Evolutionary conservation across 2,113 vertebrate species (phyloP), one percentile per base, ranked within the genome.

Genomic region (Donacobius atricapilla): DNA sequence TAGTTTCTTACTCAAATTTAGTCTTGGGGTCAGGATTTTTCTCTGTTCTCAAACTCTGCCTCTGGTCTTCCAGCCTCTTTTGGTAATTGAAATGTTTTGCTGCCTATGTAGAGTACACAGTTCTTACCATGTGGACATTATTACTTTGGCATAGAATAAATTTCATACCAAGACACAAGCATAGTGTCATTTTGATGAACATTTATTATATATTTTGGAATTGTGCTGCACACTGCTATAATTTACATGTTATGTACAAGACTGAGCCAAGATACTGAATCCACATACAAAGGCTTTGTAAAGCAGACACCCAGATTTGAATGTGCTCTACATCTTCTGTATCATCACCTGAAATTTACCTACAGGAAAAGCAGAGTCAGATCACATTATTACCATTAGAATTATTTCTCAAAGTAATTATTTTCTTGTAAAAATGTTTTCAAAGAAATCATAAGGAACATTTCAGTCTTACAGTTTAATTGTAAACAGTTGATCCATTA

Each of bases 311-410:
- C 15, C 56, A 63, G 45, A 95, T 94, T 68, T 87, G 63, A 92
- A 83, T 35, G 54, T 88, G 35, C 77, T 93, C 95, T 99, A 99
- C 78, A 98, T 97, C 97, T 99, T 99, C 98, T 99, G 99, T 97
- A 99, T 99, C 99, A 99, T 99, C 94, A 99, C 99, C 96, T 99
- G 99, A 97, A 99, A 99, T 98, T 99, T 99, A 98, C 99, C 99
- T 99, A 96, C 60, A 96, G 95, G 80, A 89, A 91, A 90, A 65
- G 31, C 53, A 76, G 47, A 92, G 35, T 56, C 42, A 58, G 45
- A 63, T 51, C 25, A 78, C 72, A 63, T 56, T 30, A 61, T 71
- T 68, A 68, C 39, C 27, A 30, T 31, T 31, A 58, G 35, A 68
- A 33, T 54, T 75, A 71, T 22, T 94, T 81, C 56, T 71, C 53